Base-by-base conservation (phyloP, 2,113 vertebrate species). In the human region DNA sequence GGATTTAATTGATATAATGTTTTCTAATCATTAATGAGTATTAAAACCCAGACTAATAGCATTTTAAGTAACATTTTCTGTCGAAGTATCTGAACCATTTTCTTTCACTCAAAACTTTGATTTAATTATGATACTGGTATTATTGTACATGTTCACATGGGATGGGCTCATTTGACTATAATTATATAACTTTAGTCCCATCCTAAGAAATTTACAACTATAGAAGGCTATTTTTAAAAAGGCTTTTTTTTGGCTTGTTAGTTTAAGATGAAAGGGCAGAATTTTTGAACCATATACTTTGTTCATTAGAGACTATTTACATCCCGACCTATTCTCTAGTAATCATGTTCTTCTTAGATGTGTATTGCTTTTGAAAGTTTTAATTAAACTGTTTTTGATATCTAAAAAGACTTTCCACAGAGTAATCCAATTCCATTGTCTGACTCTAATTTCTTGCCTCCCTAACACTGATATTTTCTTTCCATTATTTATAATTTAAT, bases 21-120 rank as follows among this genome's bases (percentile, higher is more conserved):
- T 96, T 97, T 86, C 45, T 88, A n/a, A 59, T 85, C 12, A 87
- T 66, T 96, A 95, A 89, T 75, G 55, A 55, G 14, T 64, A 38
- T 80, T 95, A 87, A 92, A 94, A 94, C 23, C 5, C 8, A 90
- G 7, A 23, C 64, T 90, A 52, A 45, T 68, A 88, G 18, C 10
- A 70, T 88, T 70, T 90, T 90, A 92, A 57, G 81, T 83, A 92
- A 73, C 73, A 86, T 87, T 96, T 94, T 81, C 12, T 79, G 0
- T 81, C 57, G 45, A 91, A 84, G 10, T 20, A 48, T 14, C 50
- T 83, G 45, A 75, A 66, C 32, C 16, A 89, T 8, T 89, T 97
- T 96, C 7, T n/a, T 52, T 82, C 23, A 61, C 72, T 12, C 12
- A 12, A 94, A 76, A 52, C 52, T 25, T 68, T 86, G 30, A 79